Conservation (phyloP, 2,888 invertebrate species). For the Callyntrura sp. region DNA sequence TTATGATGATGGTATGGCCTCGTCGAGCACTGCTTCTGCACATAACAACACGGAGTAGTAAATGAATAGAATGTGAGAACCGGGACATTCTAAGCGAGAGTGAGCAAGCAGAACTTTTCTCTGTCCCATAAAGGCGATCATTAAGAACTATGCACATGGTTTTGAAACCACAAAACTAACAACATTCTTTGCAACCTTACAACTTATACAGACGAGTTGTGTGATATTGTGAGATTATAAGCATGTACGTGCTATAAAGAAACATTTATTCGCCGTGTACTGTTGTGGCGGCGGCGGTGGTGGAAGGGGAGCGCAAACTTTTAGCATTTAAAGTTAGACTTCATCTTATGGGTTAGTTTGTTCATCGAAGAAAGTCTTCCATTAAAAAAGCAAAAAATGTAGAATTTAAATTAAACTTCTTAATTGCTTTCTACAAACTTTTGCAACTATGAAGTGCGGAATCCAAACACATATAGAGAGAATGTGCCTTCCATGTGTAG, state of each 20-base stretch:
- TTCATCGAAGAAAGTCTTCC: constrained; percentile 36
- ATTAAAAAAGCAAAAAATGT: constrained; percentile 66
- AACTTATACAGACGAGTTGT: neutral
- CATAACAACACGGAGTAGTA: neutral
- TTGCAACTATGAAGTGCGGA: neutral
- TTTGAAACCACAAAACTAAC: constrained; percentile 52
- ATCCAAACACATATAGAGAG: neutral
- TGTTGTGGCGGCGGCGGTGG: neutral
- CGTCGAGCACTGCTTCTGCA: constrained; percentile 11
- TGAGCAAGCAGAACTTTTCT: constrained; percentile 3
- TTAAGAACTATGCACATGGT: constrained; percentile 48
- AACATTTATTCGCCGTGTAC: constrained; percentile 38
- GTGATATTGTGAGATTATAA: neutral
- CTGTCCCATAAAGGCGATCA: constrained; percentile 43
- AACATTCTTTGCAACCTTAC: constrained; percentile 13
- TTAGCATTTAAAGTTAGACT: constrained; percentile 43
- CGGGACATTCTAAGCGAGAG: neutral
- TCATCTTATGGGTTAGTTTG: constrained; percentile 24
- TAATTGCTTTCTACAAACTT: constrained; percentile 63
- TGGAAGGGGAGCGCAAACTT: constrained; percentile 30
- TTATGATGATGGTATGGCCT: constrained; percentile 61
- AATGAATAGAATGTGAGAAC: constrained; percentile 34
- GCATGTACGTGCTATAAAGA: neutral
- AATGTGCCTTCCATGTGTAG: neutral
- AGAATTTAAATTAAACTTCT: constrained; percentile 73